These are phyloP conservation scores for Arnoldichthys spilopterus DNA, from an alignment of 2,797 vertebrate genomes.

Conservation along the genomic window DNA sequence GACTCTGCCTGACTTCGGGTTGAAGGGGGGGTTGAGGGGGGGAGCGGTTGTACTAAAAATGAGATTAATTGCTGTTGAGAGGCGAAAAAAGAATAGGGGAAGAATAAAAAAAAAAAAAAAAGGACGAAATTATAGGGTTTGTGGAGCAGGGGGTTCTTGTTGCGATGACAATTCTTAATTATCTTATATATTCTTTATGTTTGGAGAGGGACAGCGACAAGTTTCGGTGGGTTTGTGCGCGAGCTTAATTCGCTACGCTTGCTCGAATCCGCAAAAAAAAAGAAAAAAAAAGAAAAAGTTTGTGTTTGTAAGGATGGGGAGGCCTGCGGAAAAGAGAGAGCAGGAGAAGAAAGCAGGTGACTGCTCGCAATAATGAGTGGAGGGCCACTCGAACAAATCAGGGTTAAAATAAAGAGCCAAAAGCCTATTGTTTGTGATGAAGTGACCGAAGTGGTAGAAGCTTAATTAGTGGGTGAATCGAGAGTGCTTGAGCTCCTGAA, in stretches of 20 bases:
- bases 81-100: constrained; percentile 93
- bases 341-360: neutral
- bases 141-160: constrained; percentile 92
- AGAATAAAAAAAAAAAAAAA: constrained; percentile 91
- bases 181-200: constrained; percentile 85
- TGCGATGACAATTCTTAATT: constrained; percentile 95
- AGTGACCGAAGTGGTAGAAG: constrained; percentile 36
- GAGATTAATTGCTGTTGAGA: constrained; percentile 99
- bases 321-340: neutral
- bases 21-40: constrained; percentile 83
- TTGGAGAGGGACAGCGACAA: constrained; percentile 56
- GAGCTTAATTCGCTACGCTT: constrained; percentile 39
- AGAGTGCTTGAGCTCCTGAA: constrained; percentile 49
- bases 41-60: constrained; percentile 99
- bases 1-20: constrained; percentile 99
- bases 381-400: constrained; percentile 44
- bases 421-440: constrained; percentile 38
- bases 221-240: constrained; percentile 53
- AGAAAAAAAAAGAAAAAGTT: neutral
- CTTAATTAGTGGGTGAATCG: constrained; percentile 51
- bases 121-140: constrained; percentile 99
- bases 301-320: constrained; percentile 12
- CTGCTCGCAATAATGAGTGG: constrained; percentile 42
- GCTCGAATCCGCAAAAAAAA: neutral
- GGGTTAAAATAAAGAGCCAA: constrained; percentile 19